Evolutionary conservation across 1,140 invertebrate species (phyloP), one percentile per base, ranked within the genome.

Genomic region (Caenorhabditis remanei): DNA sequence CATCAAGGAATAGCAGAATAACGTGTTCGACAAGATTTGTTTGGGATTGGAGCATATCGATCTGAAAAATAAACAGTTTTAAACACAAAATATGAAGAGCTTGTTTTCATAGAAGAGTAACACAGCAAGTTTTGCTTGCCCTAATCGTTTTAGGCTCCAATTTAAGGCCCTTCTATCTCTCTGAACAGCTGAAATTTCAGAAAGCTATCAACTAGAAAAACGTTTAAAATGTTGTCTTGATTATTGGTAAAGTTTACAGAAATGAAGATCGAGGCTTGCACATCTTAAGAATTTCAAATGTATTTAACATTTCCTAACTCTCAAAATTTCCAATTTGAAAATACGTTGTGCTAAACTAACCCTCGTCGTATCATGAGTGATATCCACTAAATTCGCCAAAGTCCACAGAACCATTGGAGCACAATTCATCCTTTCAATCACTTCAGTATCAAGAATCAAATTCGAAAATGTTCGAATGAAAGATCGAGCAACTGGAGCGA

Each of bases 371-470:
- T 79, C 71, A 19, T 32, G 40, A 8, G 71, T 50, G n/a, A 24
- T 79, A n/a, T 79, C 71, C 7, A 79, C 71, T 5, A 79, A 50
- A 50, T 79, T 79, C 4, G 71, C 71, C 43, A 79, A 11, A 21
- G 71, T 79, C 71, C 71, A 79, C n/a, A 79, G 24, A 48, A 79
- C 24, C 71, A 79, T 79, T 50, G 71, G n/a, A 24, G 19, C 71
- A 32, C 71, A 79, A 32, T 50, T 50, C 71, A 79, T 79, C 19
- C 19, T 43, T 4, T 50, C 1, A 41, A 79, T n/a, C 0, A n/a
- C n/a, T 3, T 50, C 11, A 4, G 40, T 32, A 13, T 79, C 71
- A n/a, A 79, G 46, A 50, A 79, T n/a, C 24, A 50, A 53, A 4
- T 14, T 50, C 1, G 71, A 79, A 48, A 79, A 79, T 9, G 46